Base-by-base conservation (phyloP, 2,797 vertebrate genomes). In the Sciurus vulgaris region DNA sequence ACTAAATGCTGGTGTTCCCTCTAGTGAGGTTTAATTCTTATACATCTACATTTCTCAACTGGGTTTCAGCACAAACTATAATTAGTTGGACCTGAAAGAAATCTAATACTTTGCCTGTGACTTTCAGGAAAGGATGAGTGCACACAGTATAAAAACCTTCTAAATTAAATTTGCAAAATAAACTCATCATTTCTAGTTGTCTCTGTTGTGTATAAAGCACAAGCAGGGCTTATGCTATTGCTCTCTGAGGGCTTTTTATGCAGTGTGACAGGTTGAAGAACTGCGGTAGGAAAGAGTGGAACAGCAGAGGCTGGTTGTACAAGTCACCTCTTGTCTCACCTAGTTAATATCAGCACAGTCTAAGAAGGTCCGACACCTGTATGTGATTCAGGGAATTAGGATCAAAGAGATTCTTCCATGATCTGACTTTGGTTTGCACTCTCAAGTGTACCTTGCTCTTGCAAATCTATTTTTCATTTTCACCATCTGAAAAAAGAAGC, bases 391-490 rank as follows among this genome's bases (percentile, higher is more conserved):
- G 95, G 95, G 90, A 98, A 98, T 98, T 98, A 97, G 89, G 83
- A 98, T 98, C 97, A 98, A 98, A 97, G 83, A 18, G 76, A 97
- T 97, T 95, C 93, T 97, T 98, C 97, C 88, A 13, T 35, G 15
- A 70, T 97, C 95, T 93, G 97, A 95, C 88, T 56, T 95, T 89
- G 78, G 73, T 97, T 96, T 98, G 96, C 67, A 88, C 86, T 97
- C 94, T 95, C 72, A 97, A 97, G 91, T 95, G 96, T 95, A 97
- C n/a, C 15, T 98, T 97, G 94, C 96, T 97, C 90, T 98, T 97
- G 96, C 87, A 98, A 94, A 97, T 98, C 97, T 98, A 92, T 97
- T 98, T 98, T 97, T 96, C 69, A 89, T 96, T 98, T 97, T 98
- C 94, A 97, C 97, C 93, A 96, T 97, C 95, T 95, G 97, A 87